Base-by-base conservation (phyloP, 2,888 invertebrate genomes). In the Drosophila flavopinicola region DNA sequence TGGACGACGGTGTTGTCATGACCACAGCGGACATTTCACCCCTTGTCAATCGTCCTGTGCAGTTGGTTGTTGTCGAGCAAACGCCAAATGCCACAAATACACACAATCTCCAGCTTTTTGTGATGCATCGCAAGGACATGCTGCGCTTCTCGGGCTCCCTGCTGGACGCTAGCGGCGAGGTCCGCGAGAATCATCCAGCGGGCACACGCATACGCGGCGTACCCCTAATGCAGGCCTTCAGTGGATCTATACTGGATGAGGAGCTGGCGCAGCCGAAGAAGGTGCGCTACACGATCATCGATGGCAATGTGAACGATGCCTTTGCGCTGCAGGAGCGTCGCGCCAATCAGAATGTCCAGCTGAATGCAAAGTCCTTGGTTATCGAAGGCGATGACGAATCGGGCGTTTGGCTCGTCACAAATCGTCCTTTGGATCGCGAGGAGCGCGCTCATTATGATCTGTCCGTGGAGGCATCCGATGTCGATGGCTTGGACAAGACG, bases 1-100 rank as follows among this genome's bases (percentile, higher is more conserved):
- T 97, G 57, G 94, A 95, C 75, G 95, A 97, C 90, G 97, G 97
- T 48, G 94, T 97, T 56, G 94, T 98, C 57, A 98, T 97, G 97
- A 97, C 97, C 39, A 97, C 96, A 23, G 94, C 96, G 32, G 96
- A 97, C 88, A 93, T 97, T 35, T 94, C 94, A 49, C 96, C 96
- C 10, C 92, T 97, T 65, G 94, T 96, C 63, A 95, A 97, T 90
- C 94, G 94, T 73, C 96, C 96, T 0, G 94, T 97, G 23, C 95
- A 96, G 89, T 93, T 97, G 58, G 94, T 96, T 49, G 94, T 97
- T 15, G 92, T 96, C 54, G 96, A 97, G 89, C 95, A 96, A 89
- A 94, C 95, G 42, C 94, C 95, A 3, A 96, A 96, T 90, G 93
- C 93, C 72, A 96, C 96, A 68, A 93, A 95, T 41, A 95, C 95